Conservation (phyloP, 2,888 invertebrate genomes). For the Drosophila mettleri region DNA sequence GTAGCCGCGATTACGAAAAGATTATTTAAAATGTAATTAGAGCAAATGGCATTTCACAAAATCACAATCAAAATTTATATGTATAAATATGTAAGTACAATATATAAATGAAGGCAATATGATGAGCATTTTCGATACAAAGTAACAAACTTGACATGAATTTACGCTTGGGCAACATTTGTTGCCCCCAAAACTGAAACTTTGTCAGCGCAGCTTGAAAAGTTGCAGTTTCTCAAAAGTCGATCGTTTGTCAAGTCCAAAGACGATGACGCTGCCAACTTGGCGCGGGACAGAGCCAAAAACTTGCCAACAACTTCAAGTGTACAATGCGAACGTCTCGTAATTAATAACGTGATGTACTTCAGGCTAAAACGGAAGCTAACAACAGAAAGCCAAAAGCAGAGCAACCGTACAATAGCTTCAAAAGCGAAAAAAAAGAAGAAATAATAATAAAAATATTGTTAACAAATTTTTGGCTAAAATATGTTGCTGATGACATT, state of each 20-base stretch:
- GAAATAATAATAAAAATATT: no score
- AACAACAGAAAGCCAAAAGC: constrained; percentile 29
- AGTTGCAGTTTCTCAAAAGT: constrained; percentile 43
- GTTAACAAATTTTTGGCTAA: constrained; percentile 32
- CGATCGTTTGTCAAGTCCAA: constrained; percentile 50
- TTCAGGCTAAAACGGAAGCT: constrained; percentile 65
- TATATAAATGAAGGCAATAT: constrained; percentile 46
- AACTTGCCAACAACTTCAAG: constrained; percentile 39
- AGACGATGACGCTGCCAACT: constrained; percentile 44
- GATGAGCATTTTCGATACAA: constrained; percentile 38
- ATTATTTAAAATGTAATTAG: constrained; percentile 71
- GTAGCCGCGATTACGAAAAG: constrained; percentile 76
- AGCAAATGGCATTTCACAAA: constrained; percentile 60
- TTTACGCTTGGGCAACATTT: constrained; percentile 53
- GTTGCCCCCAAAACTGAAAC: constrained; percentile 17
- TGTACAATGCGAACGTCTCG: constrained; percentile 32
- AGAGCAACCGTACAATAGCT: constrained; percentile 27
- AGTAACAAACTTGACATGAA: constrained; percentile 50
- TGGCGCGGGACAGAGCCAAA: constrained; percentile 14
- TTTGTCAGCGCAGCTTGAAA: constrained; percentile 33
- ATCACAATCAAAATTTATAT: background rate
- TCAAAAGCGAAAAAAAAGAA: background rate
- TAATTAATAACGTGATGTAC: constrained; percentile 67
- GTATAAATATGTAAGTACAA: constrained; percentile 2
- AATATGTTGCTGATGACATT: constrained; percentile 64